Conservation (phyloP, 2,797 vertebrate genomes). For the Dallia pectoralis region DNA sequence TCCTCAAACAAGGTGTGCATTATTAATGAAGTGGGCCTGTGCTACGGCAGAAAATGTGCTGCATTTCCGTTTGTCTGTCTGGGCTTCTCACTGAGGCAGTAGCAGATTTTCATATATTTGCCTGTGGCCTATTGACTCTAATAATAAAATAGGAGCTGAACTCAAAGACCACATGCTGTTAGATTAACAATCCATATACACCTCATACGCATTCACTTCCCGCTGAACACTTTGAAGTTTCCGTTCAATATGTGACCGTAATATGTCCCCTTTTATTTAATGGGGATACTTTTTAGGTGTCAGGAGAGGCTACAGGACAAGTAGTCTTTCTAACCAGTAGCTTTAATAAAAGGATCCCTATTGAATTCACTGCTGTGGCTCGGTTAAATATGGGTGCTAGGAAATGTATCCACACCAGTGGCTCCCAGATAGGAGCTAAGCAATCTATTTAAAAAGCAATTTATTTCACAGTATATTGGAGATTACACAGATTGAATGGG, state of each 20-base stretch:
- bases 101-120: constrained; percentile 25
- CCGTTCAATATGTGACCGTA: constrained; percentile 24
- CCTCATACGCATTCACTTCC: constrained; percentile 16
- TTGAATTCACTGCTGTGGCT: constrained; percentile 56
- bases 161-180: constrained; percentile 48
- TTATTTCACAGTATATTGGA: constrained; percentile 69
- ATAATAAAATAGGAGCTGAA: constrained; percentile 40
- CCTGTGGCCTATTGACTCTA: constrained; percentile 47
- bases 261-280: constrained; percentile 35
- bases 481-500: constrained; percentile 73
- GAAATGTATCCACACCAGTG: constrained; percentile 72
- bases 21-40: constrained; percentile 71
- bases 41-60: constrained; percentile 47
- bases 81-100: constrained; percentile 55
- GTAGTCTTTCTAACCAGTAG: constrained; percentile 49
- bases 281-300: constrained; percentile 50
- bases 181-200: constrained; percentile 54
- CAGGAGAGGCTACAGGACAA: constrained; percentile 41
- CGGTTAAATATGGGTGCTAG: constrained; percentile 68
- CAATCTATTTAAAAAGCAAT: constrained; percentile 79
- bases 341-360: constrained; percentile 63
- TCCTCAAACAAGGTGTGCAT: constrained; percentile 60
- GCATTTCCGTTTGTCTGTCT: constrained; percentile 49
- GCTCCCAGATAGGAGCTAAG: constrained; percentile 68
- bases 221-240: constrained; percentile 16